Base-by-base conservation (phyloP, 2,888 invertebrate species). In the Drosophila putrida region DNA sequence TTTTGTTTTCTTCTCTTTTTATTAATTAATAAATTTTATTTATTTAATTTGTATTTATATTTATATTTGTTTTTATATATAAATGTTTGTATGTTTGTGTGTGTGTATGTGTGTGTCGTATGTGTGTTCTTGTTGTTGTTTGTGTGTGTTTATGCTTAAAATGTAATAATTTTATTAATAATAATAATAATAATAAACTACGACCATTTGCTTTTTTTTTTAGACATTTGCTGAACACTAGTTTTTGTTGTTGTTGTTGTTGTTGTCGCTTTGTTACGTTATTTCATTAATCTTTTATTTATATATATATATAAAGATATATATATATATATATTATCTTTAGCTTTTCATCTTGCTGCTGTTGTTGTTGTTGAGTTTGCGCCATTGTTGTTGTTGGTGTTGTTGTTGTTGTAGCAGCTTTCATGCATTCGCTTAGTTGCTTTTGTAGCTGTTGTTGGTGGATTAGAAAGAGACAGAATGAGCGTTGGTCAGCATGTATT, bases 101-200 rank as follows among this genome's bases (percentile, higher is more conserved):
- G 11, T 65, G 11, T 70, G 53, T 53, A 15, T 58, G 6, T 51
- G 25, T 70, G 55, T 50, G 13, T 39, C 49, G 20, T 20, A 20
- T 62, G 4, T 20, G n/a, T 60, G n/a, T 53, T 28, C 20, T 50
- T 25, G 46, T 61, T 55, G 43, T 43, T 60, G 20, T 54, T 64
- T 68, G 15, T 63, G 63, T 76, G n/a, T n/a, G n/a, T 65, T 66
- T 55, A 71, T 61, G 74, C 78, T 79, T 79, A 79, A 74, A 76
- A 46, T 68, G 46, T 78, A 78, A 61, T 78, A 75, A 78, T 75
- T 75, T 74, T n/a, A n/a, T n/a, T n/a, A n/a, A 20, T 78, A 66
- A 61, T 75, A 63, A 75, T 78, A 78, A 77, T 78, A 78, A 78
- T 79, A 79, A 79, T 79, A 79, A 79, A 79, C 77, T 79, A 77